phyloP scores from a whole-genome alignment of 37 sponge, comb jelly and placozoan genomes.

The Beroe ovata region DNA sequence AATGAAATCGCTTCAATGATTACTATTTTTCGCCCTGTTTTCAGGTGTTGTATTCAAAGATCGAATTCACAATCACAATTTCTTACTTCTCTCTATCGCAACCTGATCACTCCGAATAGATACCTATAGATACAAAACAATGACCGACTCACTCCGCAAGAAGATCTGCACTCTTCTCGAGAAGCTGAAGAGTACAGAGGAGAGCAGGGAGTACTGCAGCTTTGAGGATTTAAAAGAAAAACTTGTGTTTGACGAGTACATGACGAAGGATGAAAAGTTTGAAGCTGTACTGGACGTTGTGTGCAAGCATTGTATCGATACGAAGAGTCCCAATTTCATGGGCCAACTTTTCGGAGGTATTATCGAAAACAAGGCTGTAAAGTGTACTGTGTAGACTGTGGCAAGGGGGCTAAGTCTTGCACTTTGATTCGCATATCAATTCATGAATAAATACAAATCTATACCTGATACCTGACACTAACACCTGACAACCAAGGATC shows the following conservation, averaged over 20 bases:
- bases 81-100: too few relatives aligned
- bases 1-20: too few relatives aligned
- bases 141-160: not conserved
- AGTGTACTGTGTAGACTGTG: too few relatives aligned
- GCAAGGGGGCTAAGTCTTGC: too few relatives aligned
- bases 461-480: not conserved
- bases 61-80: too few relatives aligned
- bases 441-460: not conserved
- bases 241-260: conserved; percentile 20
- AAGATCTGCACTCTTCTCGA: not conserved
- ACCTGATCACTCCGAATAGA: too few relatives aligned
- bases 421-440: too few relatives aligned
- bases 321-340: conserved; percentile 27
- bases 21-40: too few relatives aligned
- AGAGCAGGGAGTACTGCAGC: not conserved
- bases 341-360: conserved; percentile 37
- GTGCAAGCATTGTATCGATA: conserved; percentile 23
- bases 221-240: not conserved
- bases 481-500: not conserved
- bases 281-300: not conserved
- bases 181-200: not conserved
- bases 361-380: too few relatives aligned
- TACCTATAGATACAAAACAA: too few relatives aligned
- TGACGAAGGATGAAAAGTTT: conserved; percentile 19
- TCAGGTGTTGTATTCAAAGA: too few relatives aligned